A percentile compares a stretch with the other conserved stretches of the same genome.
Evolutionary conservation across 92 coral and sea anemone genomes (phyloP).

Genomic region (Siderastrea radians): DNA sequence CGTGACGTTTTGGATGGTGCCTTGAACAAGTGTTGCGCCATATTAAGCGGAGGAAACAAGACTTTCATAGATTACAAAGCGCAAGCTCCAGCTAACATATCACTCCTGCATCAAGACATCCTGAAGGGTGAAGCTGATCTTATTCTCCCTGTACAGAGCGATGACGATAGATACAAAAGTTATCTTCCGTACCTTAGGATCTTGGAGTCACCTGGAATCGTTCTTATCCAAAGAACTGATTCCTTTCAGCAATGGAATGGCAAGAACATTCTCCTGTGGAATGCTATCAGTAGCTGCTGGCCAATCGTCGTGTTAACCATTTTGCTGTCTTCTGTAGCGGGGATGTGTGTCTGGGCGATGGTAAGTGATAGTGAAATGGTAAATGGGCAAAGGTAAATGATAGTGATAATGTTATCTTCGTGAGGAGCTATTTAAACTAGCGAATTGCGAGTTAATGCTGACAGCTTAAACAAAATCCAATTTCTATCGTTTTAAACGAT

Average conservation of each 20-base stretch:
- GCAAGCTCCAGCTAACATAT: neutral
- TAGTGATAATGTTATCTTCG: no score
- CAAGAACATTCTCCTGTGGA: neutral
- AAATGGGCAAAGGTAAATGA: no score
- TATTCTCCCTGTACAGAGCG: slow-evolving; percentile 6
- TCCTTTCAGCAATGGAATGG: neutral
- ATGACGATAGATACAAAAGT: neutral
- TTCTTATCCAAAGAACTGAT: neutral
- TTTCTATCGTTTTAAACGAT: no score
- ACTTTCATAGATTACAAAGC: neutral
- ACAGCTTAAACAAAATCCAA: no score
- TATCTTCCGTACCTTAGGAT: neutral
- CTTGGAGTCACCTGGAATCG: slow-evolving; percentile 13
- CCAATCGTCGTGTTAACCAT: slow-evolving; percentile 28
- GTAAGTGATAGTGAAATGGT: neutral
- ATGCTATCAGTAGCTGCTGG: slow-evolving; percentile 2
- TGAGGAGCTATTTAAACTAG: no score
- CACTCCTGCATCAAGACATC: neutral
- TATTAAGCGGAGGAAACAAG: neutral
- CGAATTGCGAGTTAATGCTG: no score
- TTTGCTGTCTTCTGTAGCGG: slow-evolving; percentile 28
- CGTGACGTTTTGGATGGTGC: neutral
- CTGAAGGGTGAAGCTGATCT: neutral
- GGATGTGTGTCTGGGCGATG: slow-evolving; percentile 25
- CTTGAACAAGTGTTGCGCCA: neutral